These are phyloP conservation scores for Daptonema setosum DNA, from an alignment of 2,888 invertebrate species.

Conservation along the genomic window DNA sequence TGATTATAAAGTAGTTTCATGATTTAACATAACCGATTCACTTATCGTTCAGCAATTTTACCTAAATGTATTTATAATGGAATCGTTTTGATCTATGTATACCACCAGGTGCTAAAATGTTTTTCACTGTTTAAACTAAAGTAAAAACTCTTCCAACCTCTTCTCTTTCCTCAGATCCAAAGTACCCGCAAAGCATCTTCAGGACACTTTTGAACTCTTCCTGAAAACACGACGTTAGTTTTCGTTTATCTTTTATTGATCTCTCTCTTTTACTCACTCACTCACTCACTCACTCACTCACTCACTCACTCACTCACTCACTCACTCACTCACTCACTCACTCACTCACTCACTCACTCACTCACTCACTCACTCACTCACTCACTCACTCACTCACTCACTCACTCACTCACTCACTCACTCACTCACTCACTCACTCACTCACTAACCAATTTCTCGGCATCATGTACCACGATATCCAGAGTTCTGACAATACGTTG, in stretches of 20 bases:
- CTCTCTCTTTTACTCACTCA: not conserved
- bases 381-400: not conserved
- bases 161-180: not conserved
- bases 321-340: not conserved
- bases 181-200: not conserved
- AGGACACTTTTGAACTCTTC: not conserved
- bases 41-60: no score
- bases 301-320: not conserved
- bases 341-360: not conserved
- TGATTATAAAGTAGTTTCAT: no score
- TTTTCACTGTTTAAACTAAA: no score
- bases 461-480: not conserved
- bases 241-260: not conserved
- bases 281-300: not conserved
- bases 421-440: not conserved
- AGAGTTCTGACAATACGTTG: not conserved
- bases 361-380: not conserved
- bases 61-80: no score
- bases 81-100: no score
- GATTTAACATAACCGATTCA: no score
- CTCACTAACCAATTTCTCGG: not conserved
- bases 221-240: not conserved
- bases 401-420: not conserved
- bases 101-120: no score
- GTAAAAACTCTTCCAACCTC: no score